Evolutionary conservation across 1,140 invertebrate species (phyloP).

Genomic region (Bilobella aurantiaca): DNA sequence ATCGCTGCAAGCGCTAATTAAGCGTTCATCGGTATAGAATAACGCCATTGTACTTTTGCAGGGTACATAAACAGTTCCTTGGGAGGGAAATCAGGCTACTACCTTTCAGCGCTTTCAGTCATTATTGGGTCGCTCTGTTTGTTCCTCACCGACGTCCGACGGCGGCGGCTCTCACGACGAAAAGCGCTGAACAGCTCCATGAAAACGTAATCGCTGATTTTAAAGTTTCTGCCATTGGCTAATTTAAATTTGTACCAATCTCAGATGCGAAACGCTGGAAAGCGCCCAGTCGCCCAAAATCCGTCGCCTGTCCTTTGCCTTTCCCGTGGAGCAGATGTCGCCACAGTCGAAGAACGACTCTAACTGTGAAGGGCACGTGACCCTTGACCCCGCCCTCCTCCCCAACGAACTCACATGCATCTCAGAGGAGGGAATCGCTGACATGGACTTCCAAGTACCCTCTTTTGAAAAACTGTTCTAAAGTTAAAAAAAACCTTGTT

Average conservation of each 20-base stretch:
- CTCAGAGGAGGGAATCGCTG: conserved; percentile 72
- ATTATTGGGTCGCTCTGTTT: conserved; percentile 61
- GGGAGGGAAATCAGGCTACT: conserved; percentile 60
- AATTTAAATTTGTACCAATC: no score
- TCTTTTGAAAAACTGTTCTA: neutral
- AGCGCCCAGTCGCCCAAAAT: conserved; percentile 27
- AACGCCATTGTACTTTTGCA: conserved; percentile 39
- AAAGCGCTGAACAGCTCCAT: conserved; percentile 33
- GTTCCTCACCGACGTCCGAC: conserved; percentile 68
- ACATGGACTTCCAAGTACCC: conserved; percentile 56
- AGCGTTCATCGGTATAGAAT: no score
- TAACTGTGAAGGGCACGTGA: conserved; percentile 9
- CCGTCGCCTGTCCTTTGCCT: conserved; percentile 30
- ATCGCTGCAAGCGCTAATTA: no score
- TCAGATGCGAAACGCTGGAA: conserved; percentile 30
- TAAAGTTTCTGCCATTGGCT: no score
- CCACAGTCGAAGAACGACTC: conserved; percentile 33
- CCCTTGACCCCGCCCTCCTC: conserved; percentile 25
- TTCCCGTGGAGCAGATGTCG: conserved; percentile 30
- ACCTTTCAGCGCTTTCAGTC: conserved; percentile 66
- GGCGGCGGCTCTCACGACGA: conserved; percentile 47
- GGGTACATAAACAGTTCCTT: conserved; percentile 63
- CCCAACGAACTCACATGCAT: conserved; percentile 65
- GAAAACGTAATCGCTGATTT: conserved; percentile 35
- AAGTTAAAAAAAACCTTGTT: neutral